A percentile compares a stretch with the other conserved stretches of the same genome.
These are phyloP conservation scores for Calliopum simillimum DNA, from an alignment of 2,888 invertebrate species.

Conservation along the genomic window DNA sequence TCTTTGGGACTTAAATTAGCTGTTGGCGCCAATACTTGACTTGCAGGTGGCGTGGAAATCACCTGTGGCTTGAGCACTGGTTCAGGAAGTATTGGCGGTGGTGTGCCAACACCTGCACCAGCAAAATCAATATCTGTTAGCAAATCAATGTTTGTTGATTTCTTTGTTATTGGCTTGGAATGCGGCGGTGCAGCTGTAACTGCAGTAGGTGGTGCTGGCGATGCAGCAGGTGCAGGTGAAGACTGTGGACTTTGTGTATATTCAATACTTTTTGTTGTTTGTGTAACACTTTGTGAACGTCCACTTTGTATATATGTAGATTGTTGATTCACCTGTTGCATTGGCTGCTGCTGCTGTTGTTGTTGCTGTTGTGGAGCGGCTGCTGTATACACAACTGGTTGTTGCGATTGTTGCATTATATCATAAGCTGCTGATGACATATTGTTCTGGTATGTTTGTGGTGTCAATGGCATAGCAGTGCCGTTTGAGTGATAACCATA, in stretches of 20 bases:
- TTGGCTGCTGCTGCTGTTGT: constrained; percentile 36
- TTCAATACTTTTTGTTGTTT: constrained; percentile 62
- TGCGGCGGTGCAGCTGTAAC: constrained; percentile 35
- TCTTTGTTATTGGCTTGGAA: constrained; percentile 38
- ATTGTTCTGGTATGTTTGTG: constrained; percentile 26
- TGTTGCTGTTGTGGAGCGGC: constrained; percentile 30
- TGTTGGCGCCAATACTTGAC: constrained; percentile 40
- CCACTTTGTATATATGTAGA: constrained; percentile 65
- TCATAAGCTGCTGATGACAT: constrained; percentile 35
- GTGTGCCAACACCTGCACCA: constrained; percentile 50
- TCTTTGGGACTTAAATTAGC: constrained; percentile 21
- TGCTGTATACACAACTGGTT: neutral
- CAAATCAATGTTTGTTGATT: constrained; percentile 74
- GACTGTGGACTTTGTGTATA: constrained; percentile 41
- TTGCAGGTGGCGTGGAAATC: constrained; percentile 51
- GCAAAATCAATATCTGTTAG: constrained; percentile 82
- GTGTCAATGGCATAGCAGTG: constrained; percentile 17
- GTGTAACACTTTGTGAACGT: constrained; percentile 57
- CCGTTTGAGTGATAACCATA: constrained; percentile 62
- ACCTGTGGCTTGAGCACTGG: constrained; percentile 60
- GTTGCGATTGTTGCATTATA: constrained; percentile 12
- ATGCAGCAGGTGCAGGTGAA: constrained; percentile 34
- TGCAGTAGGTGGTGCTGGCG: constrained; percentile 38
- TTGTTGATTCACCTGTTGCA: constrained; percentile 41
- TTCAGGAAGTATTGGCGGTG: constrained; percentile 55